These are phyloP conservation scores for Rousettus madagascariensis DNA, from an alignment of 2,797 vertebrate genomes.

Conservation along the genomic window DNA sequence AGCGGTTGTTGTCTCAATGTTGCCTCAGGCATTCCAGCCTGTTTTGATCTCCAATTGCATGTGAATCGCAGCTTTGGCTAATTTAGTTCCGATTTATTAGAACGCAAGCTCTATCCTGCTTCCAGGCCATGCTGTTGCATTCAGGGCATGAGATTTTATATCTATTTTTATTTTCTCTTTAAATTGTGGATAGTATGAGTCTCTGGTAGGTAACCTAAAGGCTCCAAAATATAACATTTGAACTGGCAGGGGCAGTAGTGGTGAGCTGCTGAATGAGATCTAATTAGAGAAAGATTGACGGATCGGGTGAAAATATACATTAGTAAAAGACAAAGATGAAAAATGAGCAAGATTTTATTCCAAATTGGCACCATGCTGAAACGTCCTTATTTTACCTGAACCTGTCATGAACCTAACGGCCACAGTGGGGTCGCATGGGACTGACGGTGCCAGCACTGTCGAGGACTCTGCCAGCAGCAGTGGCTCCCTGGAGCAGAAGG, in stretches of 20 bases:
- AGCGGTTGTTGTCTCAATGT: not conserved
- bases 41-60: not conserved
- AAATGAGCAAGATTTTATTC: not conserved
- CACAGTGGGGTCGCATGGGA: too few species aligned
- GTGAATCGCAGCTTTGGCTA: conserved; percentile 33
- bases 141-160: not conserved
- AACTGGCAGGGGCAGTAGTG: not conserved
- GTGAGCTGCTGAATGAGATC: not conserved
- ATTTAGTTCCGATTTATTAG: not conserved
- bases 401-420: not conserved
- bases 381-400: not conserved
- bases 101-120: not conserved
- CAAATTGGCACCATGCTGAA: not conserved
- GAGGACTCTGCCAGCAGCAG: fast-evolving
- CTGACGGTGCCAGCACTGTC: too few species aligned
- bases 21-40: not conserved
- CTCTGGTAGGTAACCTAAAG: not conserved
- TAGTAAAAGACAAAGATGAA: not conserved
- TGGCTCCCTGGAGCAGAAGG: not conserved
- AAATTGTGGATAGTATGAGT: not conserved
- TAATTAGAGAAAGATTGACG: not conserved
- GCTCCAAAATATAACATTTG: not conserved
- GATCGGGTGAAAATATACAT: not conserved
- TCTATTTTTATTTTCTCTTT: not conserved
- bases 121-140: not conserved